These are phyloP conservation scores for Neodon shergylaensis DNA, from an alignment of 2,113 vertebrate species.

Conservation along the genomic window DNA sequence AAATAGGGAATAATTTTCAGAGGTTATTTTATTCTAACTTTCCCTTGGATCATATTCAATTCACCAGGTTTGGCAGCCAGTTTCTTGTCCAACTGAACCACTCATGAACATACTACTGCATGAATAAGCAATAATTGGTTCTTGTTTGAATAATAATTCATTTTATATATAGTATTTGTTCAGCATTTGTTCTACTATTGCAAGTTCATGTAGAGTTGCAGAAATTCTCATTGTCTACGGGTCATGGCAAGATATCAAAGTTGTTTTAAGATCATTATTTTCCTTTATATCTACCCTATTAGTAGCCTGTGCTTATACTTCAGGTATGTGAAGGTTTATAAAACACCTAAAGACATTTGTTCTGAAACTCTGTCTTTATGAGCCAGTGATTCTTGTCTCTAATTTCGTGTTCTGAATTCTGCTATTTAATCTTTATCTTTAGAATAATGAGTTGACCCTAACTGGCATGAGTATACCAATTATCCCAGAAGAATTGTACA, in stretches of 20 bases:
- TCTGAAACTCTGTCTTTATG: constrained; percentile 30
- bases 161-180: constrained; percentile 11
- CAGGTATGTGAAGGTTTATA: constrained; percentile 27
- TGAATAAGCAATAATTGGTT: background rate
- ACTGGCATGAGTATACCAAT: constrained; percentile 61
- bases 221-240: background rate
- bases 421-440: constrained; percentile 66
- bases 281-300: background rate
- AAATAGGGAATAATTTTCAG: background rate
- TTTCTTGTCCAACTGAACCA: background rate
- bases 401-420: constrained; percentile 24
- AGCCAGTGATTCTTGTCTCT: background rate
- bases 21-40: background rate
- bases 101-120: background rate
- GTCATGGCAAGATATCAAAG: background rate
- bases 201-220: background rate
- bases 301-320: background rate
- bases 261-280: background rate
- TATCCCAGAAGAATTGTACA: constrained; percentile 49
- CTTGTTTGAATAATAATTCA: background rate
- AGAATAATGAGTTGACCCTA: constrained; percentile 66
- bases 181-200: background rate
- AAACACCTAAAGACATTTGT: constrained; percentile 41
- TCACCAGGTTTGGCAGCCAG: background rate
- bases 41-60: too few relatives aligned